phyloP scores from a whole-genome alignment of 1,140 invertebrate genomes.

The Eriosoma lanigerum region DNA sequence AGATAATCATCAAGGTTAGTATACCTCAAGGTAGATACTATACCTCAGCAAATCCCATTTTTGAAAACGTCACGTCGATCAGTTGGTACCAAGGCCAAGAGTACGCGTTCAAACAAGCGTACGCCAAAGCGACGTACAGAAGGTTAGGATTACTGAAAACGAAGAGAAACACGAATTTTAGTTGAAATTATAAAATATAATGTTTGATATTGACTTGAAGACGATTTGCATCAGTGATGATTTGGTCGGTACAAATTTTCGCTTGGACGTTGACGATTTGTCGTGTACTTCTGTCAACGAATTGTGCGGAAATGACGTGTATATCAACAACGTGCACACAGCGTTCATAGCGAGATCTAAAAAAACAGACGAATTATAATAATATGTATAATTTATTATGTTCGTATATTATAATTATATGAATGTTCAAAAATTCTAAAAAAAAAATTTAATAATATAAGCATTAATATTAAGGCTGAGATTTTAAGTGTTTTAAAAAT shows the following conservation, averaged over 20 bases:
- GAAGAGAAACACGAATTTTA: too few species aligned
- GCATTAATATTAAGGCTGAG: not conserved
- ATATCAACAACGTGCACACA: not conserved
- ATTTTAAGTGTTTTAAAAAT: too few species aligned
- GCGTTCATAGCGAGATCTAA: not conserved
- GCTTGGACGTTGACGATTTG: not conserved
- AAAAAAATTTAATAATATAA: not conserved
- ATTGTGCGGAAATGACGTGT: not conserved
- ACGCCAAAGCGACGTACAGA: not conserved
- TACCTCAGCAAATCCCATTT: not conserved
- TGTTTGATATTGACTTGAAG: not conserved
- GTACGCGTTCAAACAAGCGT: not conserved
- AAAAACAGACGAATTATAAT: not conserved
- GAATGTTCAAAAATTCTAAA: too few species aligned
- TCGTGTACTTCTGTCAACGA: too few species aligned
- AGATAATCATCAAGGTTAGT: too few species aligned
- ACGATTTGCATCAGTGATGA: not conserved
- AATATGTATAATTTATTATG: not conserved
- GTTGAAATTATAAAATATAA: not conserved
- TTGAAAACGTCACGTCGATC: not conserved
- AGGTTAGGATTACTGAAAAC: not conserved
- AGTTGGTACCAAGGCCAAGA: slow-evolving; percentile 34
- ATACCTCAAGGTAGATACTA: too few species aligned
- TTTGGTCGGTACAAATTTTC: not conserved
- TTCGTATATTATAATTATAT: too few species aligned